These are phyloP conservation scores for Melanotaenia boesemani DNA, from an alignment of 2,797 vertebrate species.

Conservation along the genomic window DNA sequence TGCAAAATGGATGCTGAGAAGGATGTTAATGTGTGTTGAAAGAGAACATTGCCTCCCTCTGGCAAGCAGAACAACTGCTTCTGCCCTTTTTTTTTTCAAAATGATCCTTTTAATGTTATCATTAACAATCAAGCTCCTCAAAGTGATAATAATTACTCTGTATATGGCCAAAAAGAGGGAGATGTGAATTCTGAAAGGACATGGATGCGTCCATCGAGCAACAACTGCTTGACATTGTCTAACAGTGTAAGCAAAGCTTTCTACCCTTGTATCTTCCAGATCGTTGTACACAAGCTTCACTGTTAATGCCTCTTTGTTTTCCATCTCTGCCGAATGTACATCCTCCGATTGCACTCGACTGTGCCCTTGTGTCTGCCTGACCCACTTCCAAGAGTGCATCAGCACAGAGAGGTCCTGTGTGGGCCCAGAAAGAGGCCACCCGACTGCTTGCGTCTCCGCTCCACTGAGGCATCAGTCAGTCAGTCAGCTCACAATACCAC, in stretches of 20 bases:
- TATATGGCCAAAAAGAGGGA: not conserved
- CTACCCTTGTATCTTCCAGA: conserved; percentile 29
- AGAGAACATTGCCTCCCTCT: conserved; percentile 75
- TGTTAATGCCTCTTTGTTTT: conserved; percentile 59
- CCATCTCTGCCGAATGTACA: conserved; percentile 33
- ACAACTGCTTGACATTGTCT: conserved; percentile 14
- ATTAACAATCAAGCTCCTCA: conserved; percentile 2
- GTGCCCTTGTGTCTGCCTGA: conserved; percentile 69
- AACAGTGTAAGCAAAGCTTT: conserved; percentile 34
- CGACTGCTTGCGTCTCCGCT: conserved; percentile 53
- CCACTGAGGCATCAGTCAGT: conserved; percentile 65
- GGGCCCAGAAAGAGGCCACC: conserved; percentile 75
- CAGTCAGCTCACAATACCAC: conserved; percentile 75
- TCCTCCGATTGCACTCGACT: conserved; percentile 35
- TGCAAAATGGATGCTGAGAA: conserved; percentile 82
- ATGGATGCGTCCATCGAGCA: not conserved
- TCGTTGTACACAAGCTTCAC: conserved; percentile 34
- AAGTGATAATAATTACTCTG: conserved; percentile 9
- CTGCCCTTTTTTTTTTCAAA: conserved; percentile 18
- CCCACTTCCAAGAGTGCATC: conserved; percentile 73
- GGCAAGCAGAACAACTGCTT: conserved; percentile 48
- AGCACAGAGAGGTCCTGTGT: conserved; percentile 61
- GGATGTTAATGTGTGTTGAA: conserved; percentile 53
- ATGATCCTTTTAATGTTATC: conserved; percentile 29
- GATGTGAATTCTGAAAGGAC: not conserved